Percentiles rank a stretch among this genome's conserved stretches.
Conservation (phyloP, 2,113 vertebrate genomes). For the Nycticryphes semicollaris region DNA sequence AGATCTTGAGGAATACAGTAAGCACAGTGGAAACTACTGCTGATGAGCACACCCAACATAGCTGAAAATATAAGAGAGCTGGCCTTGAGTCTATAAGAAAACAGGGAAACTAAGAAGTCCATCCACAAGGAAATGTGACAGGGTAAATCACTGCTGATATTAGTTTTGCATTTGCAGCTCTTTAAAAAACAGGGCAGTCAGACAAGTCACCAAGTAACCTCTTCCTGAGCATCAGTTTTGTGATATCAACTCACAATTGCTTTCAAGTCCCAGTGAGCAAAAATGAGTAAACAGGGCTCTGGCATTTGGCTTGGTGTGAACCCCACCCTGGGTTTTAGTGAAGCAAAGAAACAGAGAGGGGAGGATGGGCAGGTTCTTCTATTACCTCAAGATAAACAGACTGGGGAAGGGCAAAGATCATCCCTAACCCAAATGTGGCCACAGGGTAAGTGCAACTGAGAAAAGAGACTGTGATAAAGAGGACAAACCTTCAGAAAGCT, state of each 20-base stretch:
- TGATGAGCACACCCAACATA: background rate
- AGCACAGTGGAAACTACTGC: background rate
- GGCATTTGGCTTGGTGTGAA: background rate
- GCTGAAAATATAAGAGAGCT: background rate
- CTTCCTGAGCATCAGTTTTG: background rate
- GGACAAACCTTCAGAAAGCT: background rate
- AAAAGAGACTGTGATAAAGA: background rate
- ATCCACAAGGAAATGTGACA: background rate
- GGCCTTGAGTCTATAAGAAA: background rate
- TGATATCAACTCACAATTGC: background rate
- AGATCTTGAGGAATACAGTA: background rate
- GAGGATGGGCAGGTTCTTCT: background rate
- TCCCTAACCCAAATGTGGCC: background rate
- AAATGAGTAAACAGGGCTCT: background rate
- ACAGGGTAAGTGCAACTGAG: background rate
- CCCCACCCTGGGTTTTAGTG: background rate
- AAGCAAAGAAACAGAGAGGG: background rate
- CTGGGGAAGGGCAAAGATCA: background rate
- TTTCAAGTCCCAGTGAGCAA: background rate
- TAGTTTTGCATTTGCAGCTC: background rate
- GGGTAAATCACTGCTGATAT: background rate
- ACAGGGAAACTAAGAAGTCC: background rate
- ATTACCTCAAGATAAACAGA: background rate
- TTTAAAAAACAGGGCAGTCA: background rate
- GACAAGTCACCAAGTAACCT: background rate